Base-by-base conservation (phyloP, 64 coral and sea anemone species). In the Montipora capricornis region DNA sequence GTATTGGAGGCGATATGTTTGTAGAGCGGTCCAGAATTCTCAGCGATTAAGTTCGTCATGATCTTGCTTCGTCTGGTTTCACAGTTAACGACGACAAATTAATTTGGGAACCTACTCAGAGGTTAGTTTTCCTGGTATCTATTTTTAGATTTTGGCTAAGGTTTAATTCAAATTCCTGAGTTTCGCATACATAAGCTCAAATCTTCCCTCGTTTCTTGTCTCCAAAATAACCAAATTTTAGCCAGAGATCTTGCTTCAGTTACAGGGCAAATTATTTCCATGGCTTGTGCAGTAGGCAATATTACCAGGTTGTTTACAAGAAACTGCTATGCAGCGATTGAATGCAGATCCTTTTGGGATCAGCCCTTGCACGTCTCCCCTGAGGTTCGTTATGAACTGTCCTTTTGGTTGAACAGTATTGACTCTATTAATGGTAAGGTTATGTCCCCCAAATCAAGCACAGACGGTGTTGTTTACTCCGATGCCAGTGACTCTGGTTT, bases 221-320 rank as follows among this genome's bases (percentile, higher is more conserved):
- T 76, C 74, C 74, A 76, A 57, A 57, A 57, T 57, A 57, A 57
- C 53, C 10, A 57, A 0, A 57, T 57, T 57, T 0, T 57, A 57
- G 4, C 74, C 74, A 76, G 74, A 76, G 74, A 37, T 29, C 74
- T 57, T 57, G 53, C 53, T 57, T 78, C 67, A 17, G 14, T 69
- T 20, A 69, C 67, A 69, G 67, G 13, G 6, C 67, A 12, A 69
- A 69, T 69, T 69, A 69, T 69, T 69, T 69, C 67, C 20, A 69
- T 69, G 67, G 13, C 37, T 44, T 78, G 46, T 78, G 76, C 76
- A 78, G 76, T 49, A 48, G 76, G 76, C 37, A 78, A 57, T 57
- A 57, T 57, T 57, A 57, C 53, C 53, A 2, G 53, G 53, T 11
- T 57, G 53, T 57, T 57, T 57, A 87, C 82, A 51, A 50, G 82